phyloP scores from a whole-genome alignment of 1,140 invertebrate species.

The Liolophura sinensis region DNA sequence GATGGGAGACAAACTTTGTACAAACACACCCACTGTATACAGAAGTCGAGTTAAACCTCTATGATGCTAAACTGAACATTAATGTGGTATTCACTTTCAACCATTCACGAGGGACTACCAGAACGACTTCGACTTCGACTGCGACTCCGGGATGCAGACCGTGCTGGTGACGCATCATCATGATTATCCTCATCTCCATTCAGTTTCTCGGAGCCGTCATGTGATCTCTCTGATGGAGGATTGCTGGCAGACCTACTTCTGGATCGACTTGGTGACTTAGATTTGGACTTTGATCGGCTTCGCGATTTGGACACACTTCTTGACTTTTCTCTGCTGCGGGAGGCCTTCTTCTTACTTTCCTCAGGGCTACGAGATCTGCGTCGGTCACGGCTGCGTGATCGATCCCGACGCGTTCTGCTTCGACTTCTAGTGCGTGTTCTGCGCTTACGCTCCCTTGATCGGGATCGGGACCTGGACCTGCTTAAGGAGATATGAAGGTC shows the following conservation, averaged over 20 bases:
- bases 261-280: conserved; percentile 19
- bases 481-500: conserved; percentile 1
- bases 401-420: conserved; percentile 6
- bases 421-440: conserved; percentile 24
- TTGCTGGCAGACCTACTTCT: conserved; percentile 24
- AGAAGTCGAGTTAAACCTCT: too few species aligned
- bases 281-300: conserved; percentile 2
- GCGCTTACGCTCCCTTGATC: conserved; percentile 23
- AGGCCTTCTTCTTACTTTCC: conserved; percentile 10
- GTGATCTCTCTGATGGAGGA: conserved; percentile 72
- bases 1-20: too few species aligned
- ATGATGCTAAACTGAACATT: too few species aligned
- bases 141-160: not conserved
- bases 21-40: too few species aligned
- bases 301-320: conserved; percentile 21
- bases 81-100: too few species aligned
- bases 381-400: conserved; percentile 22
- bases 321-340: conserved; percentile 15
- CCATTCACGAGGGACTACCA: conserved; percentile 6
- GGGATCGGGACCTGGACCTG: conserved; percentile 25
- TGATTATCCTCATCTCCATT: conserved; percentile 5
- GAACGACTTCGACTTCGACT: conserved; percentile 1
- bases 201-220: conserved; percentile 22
- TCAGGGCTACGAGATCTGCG: conserved; percentile 22
- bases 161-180: not conserved